A percentile compares a stretch with the other conserved stretches of the same genome.
Conservation (phyloP, 35 echinoderm and acorn worm species). For the Holothuria glaberrima region DNA sequence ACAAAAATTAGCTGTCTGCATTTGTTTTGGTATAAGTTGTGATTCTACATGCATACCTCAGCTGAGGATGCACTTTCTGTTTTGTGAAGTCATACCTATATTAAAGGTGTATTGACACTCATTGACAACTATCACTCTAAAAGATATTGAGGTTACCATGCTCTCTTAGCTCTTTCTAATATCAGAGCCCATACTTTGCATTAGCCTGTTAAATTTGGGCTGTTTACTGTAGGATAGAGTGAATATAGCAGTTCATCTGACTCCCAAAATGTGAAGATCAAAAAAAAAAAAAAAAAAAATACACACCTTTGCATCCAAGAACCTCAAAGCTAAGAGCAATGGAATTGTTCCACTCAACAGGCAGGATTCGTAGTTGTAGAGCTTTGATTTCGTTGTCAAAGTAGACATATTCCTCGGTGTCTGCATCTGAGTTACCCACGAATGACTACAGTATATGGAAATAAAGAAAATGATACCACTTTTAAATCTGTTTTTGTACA, state of each 20-base stretch:
- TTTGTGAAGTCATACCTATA: too few species aligned
- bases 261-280: not conserved
- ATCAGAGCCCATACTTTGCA: too few species aligned
- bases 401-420: not conserved
- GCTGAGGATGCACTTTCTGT: too few species aligned
- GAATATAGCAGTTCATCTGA: not conserved
- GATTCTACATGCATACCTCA: too few species aligned
- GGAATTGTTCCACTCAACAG: conserved; percentile 27
- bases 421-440: conserved; percentile 27
- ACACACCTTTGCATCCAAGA: conserved; percentile 44
- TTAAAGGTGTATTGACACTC: too few species aligned
- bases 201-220: not conserved
- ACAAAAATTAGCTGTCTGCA: too few species aligned
- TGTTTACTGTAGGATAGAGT: not conserved
- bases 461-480: not conserved
- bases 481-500: too few species aligned
- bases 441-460: conserved; percentile 29
- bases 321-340: conserved; percentile 50
- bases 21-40: too few species aligned
- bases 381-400: conserved; percentile 38
- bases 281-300: not conserved
- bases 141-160: too few species aligned
- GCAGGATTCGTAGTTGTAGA: conserved; percentile 19
- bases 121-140: too few species aligned
- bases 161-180: too few species aligned